phyloP scores from a whole-genome alignment of 2,888 invertebrate species.

The Ophion ventricosus region DNA sequence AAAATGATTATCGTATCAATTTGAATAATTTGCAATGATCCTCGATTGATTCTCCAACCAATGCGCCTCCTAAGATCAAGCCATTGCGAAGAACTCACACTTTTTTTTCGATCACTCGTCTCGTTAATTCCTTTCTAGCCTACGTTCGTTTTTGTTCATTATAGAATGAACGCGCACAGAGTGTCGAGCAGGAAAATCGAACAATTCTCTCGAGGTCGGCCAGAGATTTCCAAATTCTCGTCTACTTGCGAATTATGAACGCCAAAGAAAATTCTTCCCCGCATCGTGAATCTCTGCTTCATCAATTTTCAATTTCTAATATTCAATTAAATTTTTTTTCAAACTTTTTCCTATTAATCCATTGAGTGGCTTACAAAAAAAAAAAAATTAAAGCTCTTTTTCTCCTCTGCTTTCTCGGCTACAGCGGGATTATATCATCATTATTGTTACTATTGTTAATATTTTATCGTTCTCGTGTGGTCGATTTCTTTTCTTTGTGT shows the following conservation, averaged over 20 bases:
- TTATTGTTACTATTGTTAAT: conserved; percentile 38
- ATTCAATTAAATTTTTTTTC: conserved; percentile 20
- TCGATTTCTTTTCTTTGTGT: conserved; percentile 5
- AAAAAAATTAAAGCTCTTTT: conserved; percentile 47
- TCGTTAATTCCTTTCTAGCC: background rate
- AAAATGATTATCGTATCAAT: conserved; percentile 50
- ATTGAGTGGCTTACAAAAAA: conserved; percentile 51
- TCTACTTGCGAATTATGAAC: conserved; percentile 54
- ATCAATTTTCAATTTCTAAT: conserved; percentile 15
- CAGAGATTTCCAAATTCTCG: conserved; percentile 62
- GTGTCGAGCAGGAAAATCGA: conserved; percentile 52
- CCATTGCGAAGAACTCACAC: conserved; percentile 36
- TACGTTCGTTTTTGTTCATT: background rate
- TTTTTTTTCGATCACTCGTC: conserved; percentile 25
- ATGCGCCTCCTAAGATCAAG: conserved; percentile 14
- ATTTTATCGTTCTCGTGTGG: conserved; percentile 32
- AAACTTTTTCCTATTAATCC: conserved; percentile 41
- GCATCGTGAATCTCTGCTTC: conserved; percentile 2
- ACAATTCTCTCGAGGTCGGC: conserved; percentile 57
- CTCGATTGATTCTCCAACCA: conserved; percentile 22
- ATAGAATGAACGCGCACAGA: conserved; percentile 55
- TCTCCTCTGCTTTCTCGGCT: conserved; percentile 1
- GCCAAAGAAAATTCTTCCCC: background rate
- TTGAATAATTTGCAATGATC: conserved; percentile 26
- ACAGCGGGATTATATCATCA: conserved; percentile 24